A percentile compares a stretch with the other conserved stretches of the same genome.
Evolutionary conservation across 2,888 invertebrate species (phyloP).

Genomic region (Nowickia ferox): DNA sequence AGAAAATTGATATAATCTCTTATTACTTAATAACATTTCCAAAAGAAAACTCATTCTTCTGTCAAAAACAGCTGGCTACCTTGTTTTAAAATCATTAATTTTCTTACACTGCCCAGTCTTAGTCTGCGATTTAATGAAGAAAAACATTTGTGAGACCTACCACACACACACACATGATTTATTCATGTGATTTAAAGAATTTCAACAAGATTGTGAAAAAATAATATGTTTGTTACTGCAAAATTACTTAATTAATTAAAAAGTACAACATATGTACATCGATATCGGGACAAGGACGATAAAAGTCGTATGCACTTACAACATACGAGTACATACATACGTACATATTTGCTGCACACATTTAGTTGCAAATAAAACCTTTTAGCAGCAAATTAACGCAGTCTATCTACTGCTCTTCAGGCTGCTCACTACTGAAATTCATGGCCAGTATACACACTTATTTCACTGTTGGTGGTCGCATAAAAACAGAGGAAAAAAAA

Average conservation of each 20-base stretch:
- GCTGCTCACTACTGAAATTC: background rate
- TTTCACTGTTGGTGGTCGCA: conserved; percentile 57
- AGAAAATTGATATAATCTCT: background rate
- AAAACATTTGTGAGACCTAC: background rate
- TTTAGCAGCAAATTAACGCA: conserved; percentile 48
- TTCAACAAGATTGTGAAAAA: conserved; percentile 48
- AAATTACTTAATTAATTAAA: conserved; percentile 72
- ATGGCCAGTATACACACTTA: background rate
- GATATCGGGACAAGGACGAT: conserved; percentile 28
- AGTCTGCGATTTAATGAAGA: background rate
- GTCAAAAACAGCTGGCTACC: conserved; percentile 2
- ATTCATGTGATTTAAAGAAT: conserved; percentile 65
- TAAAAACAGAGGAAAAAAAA: background rate
- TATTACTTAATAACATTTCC: no score
- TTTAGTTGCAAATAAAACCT: conserved; percentile 40
- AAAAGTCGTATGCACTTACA: background rate
- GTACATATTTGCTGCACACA: background rate
- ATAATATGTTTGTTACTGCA: conserved; percentile 42
- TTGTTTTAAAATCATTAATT: background rate
- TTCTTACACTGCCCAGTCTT: background rate
- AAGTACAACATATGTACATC: conserved; percentile 26
- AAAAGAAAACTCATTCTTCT: no score
- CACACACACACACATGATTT: conserved; percentile 47
- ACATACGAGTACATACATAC: background rate
- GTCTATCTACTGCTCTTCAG: background rate